These are phyloP conservation scores for Noctilio leporinus DNA, from an alignment of 2,113 vertebrate genomes.

Conservation along the genomic window DNA sequence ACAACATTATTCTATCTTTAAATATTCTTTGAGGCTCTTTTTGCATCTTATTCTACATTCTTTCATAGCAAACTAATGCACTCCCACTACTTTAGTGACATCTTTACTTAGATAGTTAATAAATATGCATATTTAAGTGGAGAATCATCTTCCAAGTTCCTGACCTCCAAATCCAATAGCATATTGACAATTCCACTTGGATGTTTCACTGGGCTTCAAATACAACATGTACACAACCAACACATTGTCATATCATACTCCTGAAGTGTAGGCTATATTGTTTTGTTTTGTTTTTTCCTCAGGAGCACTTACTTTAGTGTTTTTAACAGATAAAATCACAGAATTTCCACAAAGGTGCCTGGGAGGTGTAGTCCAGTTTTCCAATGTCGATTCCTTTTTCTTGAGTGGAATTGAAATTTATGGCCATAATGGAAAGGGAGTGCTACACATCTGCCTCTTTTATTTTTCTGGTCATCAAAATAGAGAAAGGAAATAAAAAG, in stretches of 20 bases:
- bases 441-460: background rate
- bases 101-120: background rate
- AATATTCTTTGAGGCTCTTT: background rate
- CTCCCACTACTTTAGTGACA: background rate
- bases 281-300: background rate
- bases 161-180: background rate
- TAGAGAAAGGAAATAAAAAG: background rate
- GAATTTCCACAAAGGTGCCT: background rate
- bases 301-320: background rate
- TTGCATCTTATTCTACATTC: background rate
- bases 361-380: background rate
- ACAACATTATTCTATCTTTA: background rate
- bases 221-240: background rate
- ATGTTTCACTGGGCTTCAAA: background rate
- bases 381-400: background rate
- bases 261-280: background rate
- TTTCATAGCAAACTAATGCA: background rate
- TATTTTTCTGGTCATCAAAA: background rate
- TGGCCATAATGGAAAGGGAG: background rate
- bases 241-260: background rate
- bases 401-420: background rate
- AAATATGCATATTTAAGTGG: background rate
- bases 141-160: background rate
- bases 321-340: background rate
- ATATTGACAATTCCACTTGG: background rate